These are phyloP conservation scores for Microplitis demolitor DNA, from an alignment of 1,140 invertebrate genomes.

Conservation along the genomic window DNA sequence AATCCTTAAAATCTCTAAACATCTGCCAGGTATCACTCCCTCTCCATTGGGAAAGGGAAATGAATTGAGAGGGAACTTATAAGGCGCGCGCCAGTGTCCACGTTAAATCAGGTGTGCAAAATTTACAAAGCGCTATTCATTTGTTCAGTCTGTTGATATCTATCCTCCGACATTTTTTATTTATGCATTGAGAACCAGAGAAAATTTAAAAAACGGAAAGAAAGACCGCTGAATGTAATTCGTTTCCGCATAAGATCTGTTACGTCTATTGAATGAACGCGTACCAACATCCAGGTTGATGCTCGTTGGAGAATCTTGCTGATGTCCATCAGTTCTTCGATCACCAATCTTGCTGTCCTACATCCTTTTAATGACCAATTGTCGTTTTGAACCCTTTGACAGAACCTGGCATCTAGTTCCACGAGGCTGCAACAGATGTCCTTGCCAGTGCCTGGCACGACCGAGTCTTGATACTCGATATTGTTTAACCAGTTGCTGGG, in stretches of 20 bases:
- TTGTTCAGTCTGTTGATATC: neutral
- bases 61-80: neutral
- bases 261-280: too few species aligned
- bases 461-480: neutral
- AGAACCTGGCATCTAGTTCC: neutral
- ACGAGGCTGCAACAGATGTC: conserved; percentile 19
- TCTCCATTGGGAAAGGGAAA: conserved; percentile 7
- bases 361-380: too few species aligned
- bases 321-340: too few species aligned
- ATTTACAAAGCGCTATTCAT: neutral
- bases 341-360: neutral
- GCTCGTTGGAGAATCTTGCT: too few species aligned
- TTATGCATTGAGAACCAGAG: too few species aligned
- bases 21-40: conserved; percentile 61
- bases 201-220: too few species aligned
- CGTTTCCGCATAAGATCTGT: too few species aligned
- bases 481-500: neutral
- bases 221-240: too few species aligned
- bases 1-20: conserved; percentile 48
- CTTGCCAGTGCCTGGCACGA: neutral
- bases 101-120: conserved; percentile 46
- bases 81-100: conserved; percentile 40
- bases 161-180: neutral
- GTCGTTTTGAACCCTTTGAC: too few species aligned
- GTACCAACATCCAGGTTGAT: too few species aligned